Conservation (phyloP, 2,888 invertebrate genomes). For the Stenurella melanura region DNA sequence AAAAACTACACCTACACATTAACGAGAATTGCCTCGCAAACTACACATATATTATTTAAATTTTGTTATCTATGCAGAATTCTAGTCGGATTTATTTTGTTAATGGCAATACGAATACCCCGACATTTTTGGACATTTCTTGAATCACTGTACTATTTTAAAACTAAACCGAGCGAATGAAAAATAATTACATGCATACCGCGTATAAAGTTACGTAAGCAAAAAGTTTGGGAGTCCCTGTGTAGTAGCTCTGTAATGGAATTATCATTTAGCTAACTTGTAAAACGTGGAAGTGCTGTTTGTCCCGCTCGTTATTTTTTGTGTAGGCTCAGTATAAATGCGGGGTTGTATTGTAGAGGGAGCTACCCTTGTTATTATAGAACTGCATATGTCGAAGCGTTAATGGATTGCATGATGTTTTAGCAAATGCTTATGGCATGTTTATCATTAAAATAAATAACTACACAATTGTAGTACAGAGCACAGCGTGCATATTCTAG, state of each 20-base stretch:
- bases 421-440: conserved; percentile 39
- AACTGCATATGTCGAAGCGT: conserved; percentile 64
- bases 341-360: conserved; percentile 62
- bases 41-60: too few relatives aligned
- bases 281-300: conserved; percentile 68
- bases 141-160: not conserved
- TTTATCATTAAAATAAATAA: conserved; percentile 41
- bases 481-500: not conserved
- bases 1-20: too few relatives aligned
- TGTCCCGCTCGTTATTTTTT: conserved; percentile 68
- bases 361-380: conserved; percentile 67
- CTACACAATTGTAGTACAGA: not conserved
- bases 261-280: conserved; percentile 70
- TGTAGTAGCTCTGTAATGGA: conserved; percentile 62
- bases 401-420: conserved; percentile 63
- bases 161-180: too few relatives aligned
- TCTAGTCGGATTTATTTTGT: too few relatives aligned
- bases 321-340: conserved; percentile 63
- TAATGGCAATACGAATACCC: too few relatives aligned
- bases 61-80: too few relatives aligned
- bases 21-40: too few relatives aligned
- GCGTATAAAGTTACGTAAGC: not conserved
- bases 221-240: conserved; percentile 43
- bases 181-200: not conserved
- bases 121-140: not conserved